Evolutionary conservation across 2,888 invertebrate genomes (phyloP), one percentile per base, ranked within the genome.

Genomic region (Apantesis nais): DNA sequence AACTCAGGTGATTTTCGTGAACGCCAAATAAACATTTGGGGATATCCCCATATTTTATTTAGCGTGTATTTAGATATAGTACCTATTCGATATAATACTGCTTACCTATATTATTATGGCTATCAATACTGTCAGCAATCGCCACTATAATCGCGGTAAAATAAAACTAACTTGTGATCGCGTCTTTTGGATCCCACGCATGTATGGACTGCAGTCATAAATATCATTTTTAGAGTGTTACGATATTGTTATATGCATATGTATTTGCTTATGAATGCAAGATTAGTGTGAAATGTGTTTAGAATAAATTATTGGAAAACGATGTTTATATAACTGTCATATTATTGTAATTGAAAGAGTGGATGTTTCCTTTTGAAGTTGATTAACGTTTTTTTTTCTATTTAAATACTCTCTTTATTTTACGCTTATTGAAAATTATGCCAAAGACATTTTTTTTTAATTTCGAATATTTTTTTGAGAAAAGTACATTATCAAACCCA

Each of bases 201-300:
- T 48, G 60, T 48, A 67, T 60, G 16, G 44, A 31, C 48, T 52
- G 67, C 65, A 64, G 64, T 69, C 72, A 66, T 80, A 79, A 80
- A 80, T 75, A 70, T 68, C n/a, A 64, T 63, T 67, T 75, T 72
- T 66, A 65, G 60, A 74, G 48, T 61, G 58, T 68, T 62, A 75
- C 29, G 39, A 70, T 65, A 52, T 66, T 71, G 58, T 44, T 71
- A 67, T 58, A 74, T 69, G 77, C 37, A 25, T 37, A 29, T 66
- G 61, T 75, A 80, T 78, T 78, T 78, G 74, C 75, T 71, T 74
- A 71, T 72, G 75, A 60, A 75, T 63, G 48, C 39, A 62, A 65
- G 55, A 69, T 69, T 77, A 64, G 70, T 72, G 69, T 77, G 71
- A 72, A 72, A 73, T 72, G 19, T 52, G 52, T 16, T 72, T 39